A percentile compares a stretch with the other conserved stretches of the same genome.
Conservation (phyloP, 2,113 vertebrate species). For the Oncorhynchus kisutch region DNA sequence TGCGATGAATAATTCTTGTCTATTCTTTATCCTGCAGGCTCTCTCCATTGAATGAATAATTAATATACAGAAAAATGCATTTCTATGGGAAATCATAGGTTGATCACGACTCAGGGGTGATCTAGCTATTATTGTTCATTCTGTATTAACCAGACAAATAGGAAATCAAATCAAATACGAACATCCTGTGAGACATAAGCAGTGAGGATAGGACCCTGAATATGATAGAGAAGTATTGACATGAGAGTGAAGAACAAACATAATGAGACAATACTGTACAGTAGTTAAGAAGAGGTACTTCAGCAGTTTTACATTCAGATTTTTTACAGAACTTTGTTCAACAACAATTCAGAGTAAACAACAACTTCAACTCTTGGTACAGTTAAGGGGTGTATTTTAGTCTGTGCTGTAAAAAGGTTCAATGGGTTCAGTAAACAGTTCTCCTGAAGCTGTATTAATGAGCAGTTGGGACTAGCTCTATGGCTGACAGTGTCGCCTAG, state of each 20-base stretch:
- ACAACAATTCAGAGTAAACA: not conserved
- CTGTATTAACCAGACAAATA: too few relatives aligned
- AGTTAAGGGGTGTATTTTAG: not conserved
- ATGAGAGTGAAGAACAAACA: too few relatives aligned
- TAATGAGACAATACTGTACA: too few relatives aligned
- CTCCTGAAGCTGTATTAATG: conserved; percentile 15
- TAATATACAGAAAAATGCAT: not conserved
- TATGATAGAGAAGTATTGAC: too few relatives aligned
- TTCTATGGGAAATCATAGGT: too few relatives aligned
- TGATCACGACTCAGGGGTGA: too few relatives aligned
- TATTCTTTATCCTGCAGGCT: not conserved
- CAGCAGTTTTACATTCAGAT: not conserved
- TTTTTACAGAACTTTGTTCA: not conserved
- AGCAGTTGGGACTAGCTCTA: not conserved
- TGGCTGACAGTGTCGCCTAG: not conserved
- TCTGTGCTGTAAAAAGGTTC: not conserved
- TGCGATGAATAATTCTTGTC: not conserved
- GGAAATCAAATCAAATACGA: too few relatives aligned
- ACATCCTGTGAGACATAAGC: too few relatives aligned
- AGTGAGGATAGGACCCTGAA: too few relatives aligned
- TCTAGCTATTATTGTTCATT: too few relatives aligned
- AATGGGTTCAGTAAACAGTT: not conserved
- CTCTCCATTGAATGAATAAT: not conserved
- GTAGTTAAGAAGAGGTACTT: not conserved
- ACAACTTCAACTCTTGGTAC: not conserved